Evolutionary conservation across 2,113 vertebrate genomes (phyloP).

Genomic region (Rutilus rutilus): DNA sequence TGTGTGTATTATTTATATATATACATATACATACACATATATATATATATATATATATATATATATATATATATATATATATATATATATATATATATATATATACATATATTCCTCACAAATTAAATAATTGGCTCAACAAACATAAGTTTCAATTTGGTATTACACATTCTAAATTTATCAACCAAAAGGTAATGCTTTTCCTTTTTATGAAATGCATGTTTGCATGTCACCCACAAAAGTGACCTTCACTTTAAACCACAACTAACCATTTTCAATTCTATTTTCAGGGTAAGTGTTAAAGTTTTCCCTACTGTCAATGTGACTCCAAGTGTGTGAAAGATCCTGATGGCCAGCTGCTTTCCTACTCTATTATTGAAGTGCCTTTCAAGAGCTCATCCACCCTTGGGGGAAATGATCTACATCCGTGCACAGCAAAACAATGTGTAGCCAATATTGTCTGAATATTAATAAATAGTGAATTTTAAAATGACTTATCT

Average conservation of each 20-base stretch:
- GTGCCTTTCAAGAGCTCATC: conserved; percentile 11
- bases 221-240: conserved; percentile 10
- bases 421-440: not conserved
- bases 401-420: not conserved
- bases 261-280: conserved; percentile 34
- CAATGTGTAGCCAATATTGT: not conserved
- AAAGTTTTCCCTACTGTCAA: conserved; percentile 24
- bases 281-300: conserved; percentile 62
- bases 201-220: conserved; percentile 15
- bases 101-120: not conserved
- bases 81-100: too few relatives aligned
- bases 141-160: conserved; percentile 17
- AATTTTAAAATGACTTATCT: not conserved
- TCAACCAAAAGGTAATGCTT: conserved; percentile 60
- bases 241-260: conserved; percentile 23
- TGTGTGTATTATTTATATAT: too few relatives aligned
- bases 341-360: not conserved
- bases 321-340: conserved; percentile 1
- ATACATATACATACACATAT: too few relatives aligned
- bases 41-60: too few relatives aligned
- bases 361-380: conserved; percentile 24
- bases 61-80: too few relatives aligned
- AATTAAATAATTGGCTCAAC: not conserved
- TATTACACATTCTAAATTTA: conserved; percentile 51
- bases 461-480: not conserved